Evolutionary conservation across 2,797 vertebrate species (phyloP).

Genomic region (Rhinatrema bivittatum): DNA sequence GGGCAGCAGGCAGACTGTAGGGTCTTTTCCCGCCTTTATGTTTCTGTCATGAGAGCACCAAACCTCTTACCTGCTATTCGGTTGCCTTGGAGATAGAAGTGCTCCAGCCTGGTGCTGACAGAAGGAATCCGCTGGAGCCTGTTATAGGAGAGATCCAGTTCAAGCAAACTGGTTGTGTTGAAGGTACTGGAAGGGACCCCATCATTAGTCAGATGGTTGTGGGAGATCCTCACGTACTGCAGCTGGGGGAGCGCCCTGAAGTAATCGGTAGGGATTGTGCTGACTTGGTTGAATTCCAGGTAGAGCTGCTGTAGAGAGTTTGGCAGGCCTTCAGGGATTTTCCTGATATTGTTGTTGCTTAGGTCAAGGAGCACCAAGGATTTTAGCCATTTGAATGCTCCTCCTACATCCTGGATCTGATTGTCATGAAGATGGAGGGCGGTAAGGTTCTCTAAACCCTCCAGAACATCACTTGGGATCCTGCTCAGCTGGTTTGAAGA

Average conservation of each 20-base stretch:
- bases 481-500: slow-evolving; percentile 78
- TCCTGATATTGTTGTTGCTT: slow-evolving; percentile 80
- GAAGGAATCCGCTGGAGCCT: slow-evolving; percentile 86
- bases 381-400: slow-evolving; percentile 64
- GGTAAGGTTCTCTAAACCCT: slow-evolving; percentile 86
- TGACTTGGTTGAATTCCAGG: slow-evolving; percentile 82
- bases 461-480: slow-evolving; percentile 67
- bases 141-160: slow-evolving; percentile 93
- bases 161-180: slow-evolving; percentile 84
- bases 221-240: slow-evolving; percentile 80
- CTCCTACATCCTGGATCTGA: slow-evolving; percentile 72
- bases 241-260: slow-evolving; percentile 70
- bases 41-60: no score
- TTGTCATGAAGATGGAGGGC: slow-evolving; percentile 84
- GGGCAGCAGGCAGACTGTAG: no score
- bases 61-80: slow-evolving; percentile 85
- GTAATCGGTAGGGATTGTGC: slow-evolving; percentile 72
- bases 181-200: slow-evolving; percentile 82
- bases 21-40: no score
- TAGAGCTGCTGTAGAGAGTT: slow-evolving; percentile 83
- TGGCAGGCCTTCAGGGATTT: slow-evolving; percentile 77
- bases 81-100: slow-evolving; percentile 94
- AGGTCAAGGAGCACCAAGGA: slow-evolving; percentile 83
- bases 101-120: slow-evolving; percentile 79
- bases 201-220: slow-evolving; percentile 83